Base-by-base conservation (phyloP, 2,888 invertebrate species). In the Pocota personata region DNA sequence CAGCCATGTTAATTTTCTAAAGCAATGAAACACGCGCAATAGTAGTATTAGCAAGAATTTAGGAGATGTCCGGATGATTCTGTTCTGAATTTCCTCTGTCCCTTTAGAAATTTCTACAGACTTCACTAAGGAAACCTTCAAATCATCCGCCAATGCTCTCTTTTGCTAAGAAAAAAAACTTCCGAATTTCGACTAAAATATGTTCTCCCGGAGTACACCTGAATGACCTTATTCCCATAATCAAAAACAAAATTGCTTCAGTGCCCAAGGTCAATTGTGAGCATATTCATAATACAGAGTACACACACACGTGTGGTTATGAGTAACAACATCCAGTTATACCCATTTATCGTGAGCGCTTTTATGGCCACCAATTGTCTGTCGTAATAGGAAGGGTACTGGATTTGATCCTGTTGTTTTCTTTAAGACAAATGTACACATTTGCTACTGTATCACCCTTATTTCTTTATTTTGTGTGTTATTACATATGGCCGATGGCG, bases 341-440 rank as follows among this genome's bases (percentile, higher is more conserved):
- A 7, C 43, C 30, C 32, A 73, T 62, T 73, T 52, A 73, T 57
- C 35, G 66, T 57, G 58, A 55, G 27, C 60, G 43, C 6, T 77
- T 69, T 69, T 69, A 69, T 50, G 75, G 64, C 64, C 52, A 60
- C 77, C 52, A 77, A 77, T 77, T 77, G 69, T 71, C 71, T 60
- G 62, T 30, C 19, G 16, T 46, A 62, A 30, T 19, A 30, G 27
- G 16, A 30, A 32, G 58, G 32, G 14, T 77, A 24, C 77, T 69
- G 69, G 55, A 60, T 60, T 60, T 69, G 57, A 58, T 67, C 48
- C 48, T 66, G 43, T 57, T 57, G 76, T 76, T 76, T 66, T 21
- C 46, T 14, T 35, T 16, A 58, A 48, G 37, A 67, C 67, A 58
- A 58, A 58, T 72, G 58, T 48, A 57, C 30, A 71, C 30, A 57